These are phyloP conservation scores for Microchrysa polita DNA, from an alignment of 2,888 invertebrate genomes.

Conservation along the genomic window DNA sequence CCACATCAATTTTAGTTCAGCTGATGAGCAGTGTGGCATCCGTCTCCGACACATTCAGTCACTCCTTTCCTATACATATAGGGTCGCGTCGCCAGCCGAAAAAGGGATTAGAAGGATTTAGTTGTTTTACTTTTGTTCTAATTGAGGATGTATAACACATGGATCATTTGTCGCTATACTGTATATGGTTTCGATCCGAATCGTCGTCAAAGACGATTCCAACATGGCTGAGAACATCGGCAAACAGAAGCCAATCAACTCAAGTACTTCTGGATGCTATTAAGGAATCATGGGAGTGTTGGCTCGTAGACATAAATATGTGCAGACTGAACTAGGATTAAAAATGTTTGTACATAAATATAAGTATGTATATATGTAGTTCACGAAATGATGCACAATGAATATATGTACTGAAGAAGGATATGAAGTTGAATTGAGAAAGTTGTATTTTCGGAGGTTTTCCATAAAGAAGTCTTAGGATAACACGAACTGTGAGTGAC, in stretches of 20 bases:
- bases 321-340: not conserved
- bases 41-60: no score
- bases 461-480: no score
- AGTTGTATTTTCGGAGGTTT: no score
- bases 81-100: not conserved
- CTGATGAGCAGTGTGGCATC: constrained; percentile 20
- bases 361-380: no score
- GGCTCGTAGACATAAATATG: not conserved
- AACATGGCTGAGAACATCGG: constrained; percentile 15
- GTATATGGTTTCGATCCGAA: no score
- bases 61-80: constrained; percentile 16
- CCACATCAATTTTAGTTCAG: constrained; percentile 34
- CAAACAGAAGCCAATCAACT: constrained; percentile 41
- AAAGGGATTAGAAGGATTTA: constrained; percentile 43
- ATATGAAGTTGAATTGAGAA: no score
- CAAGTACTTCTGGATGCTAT: constrained; percentile 23
- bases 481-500: no score
- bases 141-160: constrained; percentile 46
- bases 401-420: no score
- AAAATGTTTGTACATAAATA: not conserved
- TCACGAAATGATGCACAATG: no score
- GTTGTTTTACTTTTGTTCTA: constrained; percentile 37
- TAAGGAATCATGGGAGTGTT: not conserved
- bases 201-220: not conserved
- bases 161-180: not conserved